Conservation (phyloP, 2,888 invertebrate genomes). For the Plebejus argus region DNA sequence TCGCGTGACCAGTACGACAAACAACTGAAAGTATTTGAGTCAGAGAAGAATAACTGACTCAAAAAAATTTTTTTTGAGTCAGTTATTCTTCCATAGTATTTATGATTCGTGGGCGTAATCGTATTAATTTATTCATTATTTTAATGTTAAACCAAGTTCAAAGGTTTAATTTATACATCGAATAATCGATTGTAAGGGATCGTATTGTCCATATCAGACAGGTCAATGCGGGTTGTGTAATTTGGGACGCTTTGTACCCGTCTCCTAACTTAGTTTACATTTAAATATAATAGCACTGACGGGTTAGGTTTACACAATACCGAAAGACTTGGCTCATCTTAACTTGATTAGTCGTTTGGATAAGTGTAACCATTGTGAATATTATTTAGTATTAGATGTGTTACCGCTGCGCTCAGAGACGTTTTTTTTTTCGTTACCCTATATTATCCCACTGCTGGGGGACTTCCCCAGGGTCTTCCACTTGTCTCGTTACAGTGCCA, state of each 20-base stretch:
- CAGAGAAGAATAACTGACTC: no score
- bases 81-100: no score
- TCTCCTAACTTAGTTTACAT: conserved; percentile 21
- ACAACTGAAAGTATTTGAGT: no score
- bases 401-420: no score
- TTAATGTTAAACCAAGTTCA: conserved; percentile 6
- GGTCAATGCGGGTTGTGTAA: conserved; percentile 25
- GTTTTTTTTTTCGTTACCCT: no score
- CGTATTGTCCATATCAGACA: conserved; percentile 23
- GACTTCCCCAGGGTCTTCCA: no score
- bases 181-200: conserved; percentile 15
- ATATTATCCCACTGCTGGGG: no score
- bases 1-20: no score
- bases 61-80: no score
- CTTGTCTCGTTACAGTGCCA: no score
- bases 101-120: not conserved
- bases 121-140: conserved; percentile 1
- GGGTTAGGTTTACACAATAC: conserved; percentile 28
- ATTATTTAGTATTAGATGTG: no score
- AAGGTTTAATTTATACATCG: conserved; percentile 19
- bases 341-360: not conserved
- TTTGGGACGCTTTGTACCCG: conserved; percentile 10
- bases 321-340: not conserved
- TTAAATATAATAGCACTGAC: conserved; percentile 29
- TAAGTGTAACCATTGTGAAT: not conserved